Evolutionary conservation across 2,113 vertebrate genomes (phyloP).

Genomic region (Rhodinocichla rosea): DNA sequence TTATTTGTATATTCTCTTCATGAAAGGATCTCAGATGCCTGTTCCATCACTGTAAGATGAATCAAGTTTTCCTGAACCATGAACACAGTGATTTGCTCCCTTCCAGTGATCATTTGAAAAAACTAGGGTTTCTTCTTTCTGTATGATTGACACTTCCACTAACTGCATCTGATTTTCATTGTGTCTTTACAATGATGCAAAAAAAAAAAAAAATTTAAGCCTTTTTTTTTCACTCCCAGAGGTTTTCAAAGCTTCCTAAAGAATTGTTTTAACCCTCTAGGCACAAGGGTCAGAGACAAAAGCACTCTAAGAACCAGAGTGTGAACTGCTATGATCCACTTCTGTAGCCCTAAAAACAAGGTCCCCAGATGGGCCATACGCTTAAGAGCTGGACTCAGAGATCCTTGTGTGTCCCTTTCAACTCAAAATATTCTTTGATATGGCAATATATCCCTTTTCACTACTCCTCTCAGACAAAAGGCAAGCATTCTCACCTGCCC

Average conservation of each 20-base stretch:
- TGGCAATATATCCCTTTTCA: background rate
- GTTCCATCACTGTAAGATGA: background rate
- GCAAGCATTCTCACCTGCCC: background rate
- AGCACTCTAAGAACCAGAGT: background rate
- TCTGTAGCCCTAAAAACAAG: background rate
- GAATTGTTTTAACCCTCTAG: background rate
- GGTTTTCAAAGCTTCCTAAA: background rate
- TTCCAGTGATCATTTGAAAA: background rate
- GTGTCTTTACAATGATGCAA: rapidly evolving
- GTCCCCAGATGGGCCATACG: background rate
- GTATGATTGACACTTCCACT: background rate
- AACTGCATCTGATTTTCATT: background rate
- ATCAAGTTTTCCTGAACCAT: background rate
- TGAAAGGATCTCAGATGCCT: background rate
- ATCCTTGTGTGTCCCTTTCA: background rate
- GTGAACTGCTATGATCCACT: background rate
- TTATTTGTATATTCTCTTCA: background rate
- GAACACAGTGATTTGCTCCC: background rate
- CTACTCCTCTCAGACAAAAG: background rate
- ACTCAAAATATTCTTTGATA: background rate
- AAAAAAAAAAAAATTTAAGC: background rate
- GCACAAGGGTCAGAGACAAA: background rate
- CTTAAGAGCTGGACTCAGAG: background rate
- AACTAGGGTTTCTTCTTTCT: background rate
- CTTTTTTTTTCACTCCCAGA: background rate